These are phyloP conservation scores for Hestina assimilis DNA, from an alignment of 1,140 invertebrate genomes.

Conservation along the genomic window DNA sequence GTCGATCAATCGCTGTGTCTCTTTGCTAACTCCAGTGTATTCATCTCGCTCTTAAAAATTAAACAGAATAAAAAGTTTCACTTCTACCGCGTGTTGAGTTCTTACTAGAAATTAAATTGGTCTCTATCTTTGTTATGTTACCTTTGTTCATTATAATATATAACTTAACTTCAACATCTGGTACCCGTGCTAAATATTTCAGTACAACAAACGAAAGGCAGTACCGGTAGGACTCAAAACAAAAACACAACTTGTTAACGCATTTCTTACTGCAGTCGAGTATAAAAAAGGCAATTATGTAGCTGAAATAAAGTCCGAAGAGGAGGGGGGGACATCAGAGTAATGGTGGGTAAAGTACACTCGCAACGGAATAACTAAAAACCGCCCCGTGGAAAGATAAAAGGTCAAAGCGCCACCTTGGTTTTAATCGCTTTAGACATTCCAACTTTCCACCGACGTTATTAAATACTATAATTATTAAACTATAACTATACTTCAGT, in stretches of 20 bases:
- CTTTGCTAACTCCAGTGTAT: too few relatives aligned
- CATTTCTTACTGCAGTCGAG: conserved; percentile 8
- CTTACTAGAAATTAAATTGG: too few relatives aligned
- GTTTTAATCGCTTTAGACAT: conserved; percentile 19
- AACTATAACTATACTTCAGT: conserved; percentile 75
- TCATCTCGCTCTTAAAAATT: too few relatives aligned
- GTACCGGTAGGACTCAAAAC: neutral
- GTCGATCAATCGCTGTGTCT: too few relatives aligned
- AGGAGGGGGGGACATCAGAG: conserved; percentile 29
- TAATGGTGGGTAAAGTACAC: conserved; percentile 50
- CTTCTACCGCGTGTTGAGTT: too few relatives aligned
- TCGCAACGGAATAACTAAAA: conserved; percentile 33
- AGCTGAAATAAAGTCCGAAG: conserved; percentile 15
- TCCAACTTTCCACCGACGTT: conserved; percentile 35
- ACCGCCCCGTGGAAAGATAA: conserved; percentile 26
- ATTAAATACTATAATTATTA: conserved; percentile 69
- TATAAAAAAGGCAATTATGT: neutral
- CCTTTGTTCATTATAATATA: too few relatives aligned
- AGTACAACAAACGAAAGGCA: neutral
- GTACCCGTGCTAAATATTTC: neutral
- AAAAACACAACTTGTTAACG: neutral
- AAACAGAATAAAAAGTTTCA: too few relatives aligned
- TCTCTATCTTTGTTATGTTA: too few relatives aligned
- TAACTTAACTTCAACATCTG: neutral
- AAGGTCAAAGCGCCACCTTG: conserved; percentile 18